These are phyloP conservation scores for Amphiura filiformis DNA, from an alignment of 35 echinoderm and acorn worm genomes.

Conservation along the genomic window DNA sequence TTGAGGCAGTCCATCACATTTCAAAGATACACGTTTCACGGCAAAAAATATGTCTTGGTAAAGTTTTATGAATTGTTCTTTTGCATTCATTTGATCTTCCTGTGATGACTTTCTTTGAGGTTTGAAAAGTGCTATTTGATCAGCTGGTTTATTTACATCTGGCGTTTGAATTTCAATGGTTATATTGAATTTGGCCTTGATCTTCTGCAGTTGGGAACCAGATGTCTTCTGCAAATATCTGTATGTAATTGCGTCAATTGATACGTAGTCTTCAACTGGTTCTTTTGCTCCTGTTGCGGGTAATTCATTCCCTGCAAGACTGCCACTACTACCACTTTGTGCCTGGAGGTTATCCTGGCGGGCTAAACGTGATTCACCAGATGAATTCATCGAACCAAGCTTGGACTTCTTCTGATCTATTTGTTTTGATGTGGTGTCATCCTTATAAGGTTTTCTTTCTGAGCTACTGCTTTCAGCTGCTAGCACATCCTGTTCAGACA, in stretches of 20 bases:
- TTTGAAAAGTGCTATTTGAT: background rate
- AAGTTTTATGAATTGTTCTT: background rate
- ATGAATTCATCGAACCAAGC: too few species aligned
- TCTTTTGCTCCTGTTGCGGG: too few species aligned
- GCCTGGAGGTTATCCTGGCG: too few species aligned
- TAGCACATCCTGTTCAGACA: too few species aligned
- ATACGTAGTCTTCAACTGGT: background rate
- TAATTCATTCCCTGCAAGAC: too few species aligned
- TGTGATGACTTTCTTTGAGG: background rate
- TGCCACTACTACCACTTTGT: too few species aligned
- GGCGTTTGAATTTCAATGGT: background rate
- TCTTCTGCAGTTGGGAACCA: background rate
- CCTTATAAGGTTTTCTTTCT: too few species aligned
- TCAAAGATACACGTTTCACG: background rate
- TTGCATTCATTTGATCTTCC: background rate
- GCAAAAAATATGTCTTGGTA: background rate
- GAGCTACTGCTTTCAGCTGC: too few species aligned
- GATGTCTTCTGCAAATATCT: background rate
- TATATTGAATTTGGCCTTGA: background rate
- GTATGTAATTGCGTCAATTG: background rate
- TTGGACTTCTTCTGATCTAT: too few species aligned
- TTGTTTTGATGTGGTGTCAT: too few species aligned
- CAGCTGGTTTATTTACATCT: background rate
- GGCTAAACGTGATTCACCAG: too few species aligned
- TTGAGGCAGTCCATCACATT: background rate